A percentile compares a stretch with the other conserved stretches of the same genome.
phyloP scores from a whole-genome alignment of 2,888 invertebrate genomes.

The Ophion ellenae region DNA sequence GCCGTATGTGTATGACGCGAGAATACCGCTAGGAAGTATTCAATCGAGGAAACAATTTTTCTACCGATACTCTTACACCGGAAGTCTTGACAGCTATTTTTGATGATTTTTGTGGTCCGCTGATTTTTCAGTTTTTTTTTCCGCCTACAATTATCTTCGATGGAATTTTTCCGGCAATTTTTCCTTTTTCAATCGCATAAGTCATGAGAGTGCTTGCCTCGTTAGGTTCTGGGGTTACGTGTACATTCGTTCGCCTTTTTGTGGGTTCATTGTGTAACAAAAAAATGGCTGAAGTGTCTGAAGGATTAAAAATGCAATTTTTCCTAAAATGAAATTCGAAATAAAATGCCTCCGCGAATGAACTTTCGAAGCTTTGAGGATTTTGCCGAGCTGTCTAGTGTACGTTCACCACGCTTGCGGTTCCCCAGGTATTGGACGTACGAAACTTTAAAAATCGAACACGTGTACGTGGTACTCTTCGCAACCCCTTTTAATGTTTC shows the following conservation, averaged over 20 bases:
- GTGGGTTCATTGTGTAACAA: background rate
- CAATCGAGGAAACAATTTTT: conserved; percentile 31
- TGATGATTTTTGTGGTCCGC: background rate
- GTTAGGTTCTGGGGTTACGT: no score
- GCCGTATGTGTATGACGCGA: conserved; percentile 33
- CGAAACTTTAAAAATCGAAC: no score
- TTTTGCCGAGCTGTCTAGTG: background rate
- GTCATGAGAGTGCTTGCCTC: background rate
- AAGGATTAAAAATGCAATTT: background rate
- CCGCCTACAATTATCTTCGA: background rate
- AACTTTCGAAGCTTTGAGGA: background rate
- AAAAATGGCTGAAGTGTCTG: background rate
- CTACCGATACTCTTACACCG: conserved; percentile 24
- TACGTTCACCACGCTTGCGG: background rate
- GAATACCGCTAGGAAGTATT: conserved; percentile 27
- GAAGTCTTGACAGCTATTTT: conserved; percentile 12
- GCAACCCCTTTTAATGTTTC: background rate
- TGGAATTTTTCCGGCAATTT: background rate
- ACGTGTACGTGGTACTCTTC: background rate
- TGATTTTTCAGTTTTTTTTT: background rate
- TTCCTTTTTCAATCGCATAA: background rate
- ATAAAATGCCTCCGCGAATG: background rate
- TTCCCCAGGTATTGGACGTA: background rate
- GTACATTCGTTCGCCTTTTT: no score
- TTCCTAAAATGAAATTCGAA: background rate